phyloP scores from a whole-genome alignment of 2,888 invertebrate species.

The Leucophenga maculata region DNA sequence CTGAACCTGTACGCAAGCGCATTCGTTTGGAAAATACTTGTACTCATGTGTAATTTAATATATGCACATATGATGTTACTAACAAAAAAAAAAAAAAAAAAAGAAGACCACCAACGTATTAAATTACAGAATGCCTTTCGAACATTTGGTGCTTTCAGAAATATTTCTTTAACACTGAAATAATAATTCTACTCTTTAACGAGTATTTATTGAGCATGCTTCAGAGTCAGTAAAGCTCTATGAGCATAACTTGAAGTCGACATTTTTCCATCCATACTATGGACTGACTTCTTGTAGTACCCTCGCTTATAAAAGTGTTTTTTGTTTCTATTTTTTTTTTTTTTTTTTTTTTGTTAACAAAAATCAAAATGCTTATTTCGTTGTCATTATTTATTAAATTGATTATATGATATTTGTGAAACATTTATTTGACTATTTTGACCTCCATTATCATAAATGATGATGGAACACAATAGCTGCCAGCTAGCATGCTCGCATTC shows the following conservation, averaged over 20 bases:
- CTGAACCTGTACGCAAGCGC: constrained; percentile 60
- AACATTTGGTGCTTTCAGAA: neutral
- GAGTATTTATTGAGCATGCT: too few species aligned
- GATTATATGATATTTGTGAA: constrained; percentile 67
- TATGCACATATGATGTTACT: neutral
- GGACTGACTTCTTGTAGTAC: too few species aligned
- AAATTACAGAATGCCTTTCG: constrained; percentile 1
- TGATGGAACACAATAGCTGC: constrained; percentile 24
- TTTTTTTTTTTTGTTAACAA: neutral
- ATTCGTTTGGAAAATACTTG: constrained; percentile 62
- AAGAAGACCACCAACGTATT: neutral
- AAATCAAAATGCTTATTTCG: constrained; percentile 14
- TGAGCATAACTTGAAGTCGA: too few species aligned
- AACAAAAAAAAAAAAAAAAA: neutral
- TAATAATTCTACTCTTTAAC: too few species aligned
- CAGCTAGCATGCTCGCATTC: neutral
- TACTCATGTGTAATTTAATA: constrained; percentile 56
- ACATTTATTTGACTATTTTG: constrained; percentile 69
- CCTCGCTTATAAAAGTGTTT: constrained; percentile 22
- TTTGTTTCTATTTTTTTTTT: constrained; percentile 46
- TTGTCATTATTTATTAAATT: constrained; percentile 53
- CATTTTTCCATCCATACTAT: too few species aligned
- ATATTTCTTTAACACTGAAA: too few species aligned
- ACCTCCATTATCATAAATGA: constrained; percentile 69
- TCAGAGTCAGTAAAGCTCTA: too few species aligned